Percentiles rank a stretch among this genome's conserved stretches.
Evolutionary conservation across 2,888 invertebrate species (phyloP).

Genomic region (Aphelenchoides bicaudatus): DNA sequence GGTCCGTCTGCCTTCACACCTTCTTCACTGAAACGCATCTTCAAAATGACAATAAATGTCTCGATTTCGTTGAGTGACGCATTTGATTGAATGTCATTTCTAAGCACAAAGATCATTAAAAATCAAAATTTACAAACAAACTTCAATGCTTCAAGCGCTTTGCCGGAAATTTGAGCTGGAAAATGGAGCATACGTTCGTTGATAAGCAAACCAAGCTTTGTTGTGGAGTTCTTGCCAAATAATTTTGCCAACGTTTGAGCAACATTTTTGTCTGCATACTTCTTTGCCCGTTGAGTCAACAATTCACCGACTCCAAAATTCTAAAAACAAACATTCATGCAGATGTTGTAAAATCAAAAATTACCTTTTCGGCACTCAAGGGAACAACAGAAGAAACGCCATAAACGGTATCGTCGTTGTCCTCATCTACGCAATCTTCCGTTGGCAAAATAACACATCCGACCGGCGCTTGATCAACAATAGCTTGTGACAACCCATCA

Average conservation of each 20-base stretch:
- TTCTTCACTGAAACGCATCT: conserved; percentile 30
- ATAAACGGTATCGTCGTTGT: conserved; percentile 35
- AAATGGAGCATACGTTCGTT: conserved; percentile 57
- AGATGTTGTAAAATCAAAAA: neutral
- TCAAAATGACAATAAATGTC: conserved; percentile 31
- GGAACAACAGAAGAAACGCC: conserved; percentile 36
- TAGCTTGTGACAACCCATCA: conserved; percentile 39
- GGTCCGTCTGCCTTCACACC: conserved; percentile 21
- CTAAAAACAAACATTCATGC: conserved; percentile 18
- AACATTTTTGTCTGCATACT: conserved; percentile 34
- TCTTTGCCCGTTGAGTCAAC: conserved; percentile 40
- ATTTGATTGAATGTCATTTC: conserved; percentile 28
- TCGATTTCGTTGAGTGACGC: conserved; percentile 24
- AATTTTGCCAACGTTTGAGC: conserved; percentile 33
- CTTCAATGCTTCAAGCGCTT: conserved; percentile 35
- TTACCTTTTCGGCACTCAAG: conserved; percentile 29
- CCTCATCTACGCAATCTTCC: conserved; percentile 44
- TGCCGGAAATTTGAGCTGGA: conserved; percentile 43
- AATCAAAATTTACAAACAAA: conserved; percentile 15
- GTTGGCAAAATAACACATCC: conserved; percentile 42
- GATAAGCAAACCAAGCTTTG: conserved; percentile 38
- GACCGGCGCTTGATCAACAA: conserved; percentile 43
- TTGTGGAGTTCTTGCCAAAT: conserved; percentile 21
- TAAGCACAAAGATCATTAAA: conserved; percentile 18
- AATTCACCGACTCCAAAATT: conserved; percentile 33